phyloP scores from a whole-genome alignment of 2,113 vertebrate species.

The Saguinus midas region DNA sequence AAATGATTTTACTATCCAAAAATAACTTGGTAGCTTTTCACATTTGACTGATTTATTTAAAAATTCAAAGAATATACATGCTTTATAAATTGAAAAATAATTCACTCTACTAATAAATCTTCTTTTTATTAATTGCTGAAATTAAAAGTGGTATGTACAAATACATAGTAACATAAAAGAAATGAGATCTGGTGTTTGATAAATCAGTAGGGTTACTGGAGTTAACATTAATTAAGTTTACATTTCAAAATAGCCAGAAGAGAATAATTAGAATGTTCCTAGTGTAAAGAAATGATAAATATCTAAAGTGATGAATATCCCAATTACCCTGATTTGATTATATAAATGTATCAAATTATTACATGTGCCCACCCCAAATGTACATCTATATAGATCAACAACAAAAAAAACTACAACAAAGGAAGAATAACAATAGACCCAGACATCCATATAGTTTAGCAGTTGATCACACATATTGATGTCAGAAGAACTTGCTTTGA shows the following conservation, averaged over 20 bases:
- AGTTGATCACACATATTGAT: neutral
- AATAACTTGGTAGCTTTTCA: neutral
- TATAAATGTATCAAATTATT: neutral
- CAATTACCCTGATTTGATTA: neutral
- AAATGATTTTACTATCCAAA: slow-evolving; percentile 4
- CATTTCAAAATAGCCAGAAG: neutral
- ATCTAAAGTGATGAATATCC: neutral
- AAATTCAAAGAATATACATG: neutral
- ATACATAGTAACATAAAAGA: neutral
- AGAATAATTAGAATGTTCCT: neutral
- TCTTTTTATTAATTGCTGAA: neutral
- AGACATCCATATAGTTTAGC: neutral
- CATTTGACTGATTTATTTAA: neutral
- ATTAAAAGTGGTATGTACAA: neutral
- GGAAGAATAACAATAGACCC: neutral
- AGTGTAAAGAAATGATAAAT: neutral
- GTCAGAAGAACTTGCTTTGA: neutral
- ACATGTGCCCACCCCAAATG: neutral
- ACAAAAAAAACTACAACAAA: neutral
- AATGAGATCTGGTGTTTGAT: neutral
- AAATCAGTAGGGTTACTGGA: neutral
- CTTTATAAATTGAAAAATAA: neutral
- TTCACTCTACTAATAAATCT: neutral
- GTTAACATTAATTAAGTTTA: neutral
- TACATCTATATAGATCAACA: neutral